Percentiles rank a stretch among this genome's conserved stretches.
Conservation (phyloP, 1,140 invertebrate genomes). For the Dinoponera quadriceps region DNA sequence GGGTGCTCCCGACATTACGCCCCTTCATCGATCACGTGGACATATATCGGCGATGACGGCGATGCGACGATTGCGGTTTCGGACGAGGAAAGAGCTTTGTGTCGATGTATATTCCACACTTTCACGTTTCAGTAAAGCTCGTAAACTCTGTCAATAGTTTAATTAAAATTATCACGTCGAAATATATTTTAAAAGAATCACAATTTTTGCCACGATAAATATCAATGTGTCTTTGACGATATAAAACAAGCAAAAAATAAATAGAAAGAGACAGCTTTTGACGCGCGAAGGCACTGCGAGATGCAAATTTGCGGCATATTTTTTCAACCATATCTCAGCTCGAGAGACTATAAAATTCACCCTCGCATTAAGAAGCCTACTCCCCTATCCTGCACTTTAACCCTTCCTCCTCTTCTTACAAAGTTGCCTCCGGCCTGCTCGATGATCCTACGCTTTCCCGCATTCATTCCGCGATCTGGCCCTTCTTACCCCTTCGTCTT, state of each 20-base stretch:
- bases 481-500: slow-evolving; percentile 67
- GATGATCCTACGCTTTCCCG: slow-evolving; percentile 71
- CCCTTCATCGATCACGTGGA: neutral
- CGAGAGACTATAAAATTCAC: slow-evolving; percentile 62
- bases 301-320: slow-evolving; percentile 10
- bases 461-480: slow-evolving; percentile 72
- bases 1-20: slow-evolving; percentile 32
- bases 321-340: slow-evolving; percentile 61
- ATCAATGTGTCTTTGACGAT: too few relatives aligned
- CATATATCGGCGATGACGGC: neutral
- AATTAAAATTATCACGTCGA: too few relatives aligned
- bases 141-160: neutral
- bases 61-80: neutral
- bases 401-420: slow-evolving; percentile 64
- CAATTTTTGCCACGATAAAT: neutral
- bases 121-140: neutral
- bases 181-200: neutral
- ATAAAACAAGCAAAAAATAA: neutral
- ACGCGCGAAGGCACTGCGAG: neutral
- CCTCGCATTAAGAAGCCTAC: slow-evolving; percentile 40
- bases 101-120: too few relatives aligned
- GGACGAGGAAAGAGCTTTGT: neutral
- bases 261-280: neutral
- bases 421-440: slow-evolving; percentile 49
- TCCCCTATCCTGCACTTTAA: slow-evolving; percentile 62